Base-by-base conservation (phyloP, 1,140 invertebrate genomes). In the Maniola jurtina region DNA sequence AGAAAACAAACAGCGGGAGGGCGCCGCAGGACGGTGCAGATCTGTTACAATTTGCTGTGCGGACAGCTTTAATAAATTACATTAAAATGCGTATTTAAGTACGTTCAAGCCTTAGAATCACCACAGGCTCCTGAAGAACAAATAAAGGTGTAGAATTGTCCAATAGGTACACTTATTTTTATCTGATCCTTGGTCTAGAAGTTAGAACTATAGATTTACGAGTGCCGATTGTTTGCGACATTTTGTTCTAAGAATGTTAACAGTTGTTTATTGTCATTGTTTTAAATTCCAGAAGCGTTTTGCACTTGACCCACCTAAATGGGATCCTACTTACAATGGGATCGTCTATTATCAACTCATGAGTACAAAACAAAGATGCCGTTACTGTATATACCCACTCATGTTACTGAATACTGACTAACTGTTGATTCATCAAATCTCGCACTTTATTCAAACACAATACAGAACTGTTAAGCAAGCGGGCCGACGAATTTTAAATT, bases 1-100 rank as follows among this genome's bases (percentile, higher is more conserved):
- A 70, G 76, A 81, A 83, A 85, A 87, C 79, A 86, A 86, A 83
- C 84, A 83, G 83, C 84, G 68, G 84, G 84, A 75, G 67, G 69
- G 62, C 76, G 61, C 64, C 48, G 47, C 55, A 48, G 63, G 61
- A 47, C 35, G 8, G n/a, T n/a, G n/a, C 34, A 45, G 62, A 65
- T 72, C 58, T 60, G 36, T 69, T 65, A 69, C 61, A 35, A 38
- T 15, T 14, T 40, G n/a, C 55, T 57, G 62, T 54, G 61, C 38
- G 61, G 38, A 66, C 54, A 58, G 56, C 50, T 38, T 69, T 59
- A 45, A 38, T 38, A 60, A 55, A 60, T 34, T 45, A 45, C 35
- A 62, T 64, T 56, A 60, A 34, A 5, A 9, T 11, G 10, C 7
- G 10, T 7, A 38, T 9, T 38, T 38, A 38, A 38, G 38, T 38